Conservation (phyloP, 2,888 invertebrate genomes). For the Lycophotia porphyrea region DNA sequence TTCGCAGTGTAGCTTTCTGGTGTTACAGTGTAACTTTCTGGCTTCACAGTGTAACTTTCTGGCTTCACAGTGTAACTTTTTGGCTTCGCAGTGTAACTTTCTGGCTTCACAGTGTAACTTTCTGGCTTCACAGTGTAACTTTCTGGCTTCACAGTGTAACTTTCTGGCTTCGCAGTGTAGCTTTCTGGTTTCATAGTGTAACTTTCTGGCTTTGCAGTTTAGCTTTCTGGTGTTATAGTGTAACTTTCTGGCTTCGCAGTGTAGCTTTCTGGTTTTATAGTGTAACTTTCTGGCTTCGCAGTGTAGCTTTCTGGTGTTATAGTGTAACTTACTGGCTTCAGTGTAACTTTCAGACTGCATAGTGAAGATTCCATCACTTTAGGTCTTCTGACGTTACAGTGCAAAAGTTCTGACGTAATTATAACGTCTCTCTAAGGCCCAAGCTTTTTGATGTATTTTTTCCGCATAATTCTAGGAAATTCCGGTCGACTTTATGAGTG, state of each 20-base stretch:
- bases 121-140: neutral
- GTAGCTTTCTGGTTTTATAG: neutral
- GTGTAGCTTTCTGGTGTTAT: too few species aligned
- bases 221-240: neutral
- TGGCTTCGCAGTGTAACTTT: neutral
- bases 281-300: too few species aligned
- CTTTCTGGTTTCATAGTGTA: neutral
- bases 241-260: neutral
- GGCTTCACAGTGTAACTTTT: neutral
- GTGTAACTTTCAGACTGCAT: too few species aligned
- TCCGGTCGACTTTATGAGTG: conserved; percentile 70
- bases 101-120: neutral
- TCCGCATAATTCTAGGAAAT: conserved; percentile 74
- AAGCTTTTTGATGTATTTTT: conserved; percentile 68
- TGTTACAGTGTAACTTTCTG: neutral
- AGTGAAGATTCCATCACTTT: too few species aligned
- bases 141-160: neutral
- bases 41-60: neutral
- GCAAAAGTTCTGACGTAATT: neutral
- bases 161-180: neutral
- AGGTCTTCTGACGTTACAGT: too few species aligned
- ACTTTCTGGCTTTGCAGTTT: neutral
- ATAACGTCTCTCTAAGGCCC: conserved; percentile 53
- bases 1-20: neutral
- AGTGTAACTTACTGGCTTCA: too few species aligned